Percentiles rank a stretch among this genome's conserved stretches.
These are phyloP conservation scores for Ciconia boyciana DNA, from an alignment of 2,113 vertebrate species.

Conservation along the genomic window DNA sequence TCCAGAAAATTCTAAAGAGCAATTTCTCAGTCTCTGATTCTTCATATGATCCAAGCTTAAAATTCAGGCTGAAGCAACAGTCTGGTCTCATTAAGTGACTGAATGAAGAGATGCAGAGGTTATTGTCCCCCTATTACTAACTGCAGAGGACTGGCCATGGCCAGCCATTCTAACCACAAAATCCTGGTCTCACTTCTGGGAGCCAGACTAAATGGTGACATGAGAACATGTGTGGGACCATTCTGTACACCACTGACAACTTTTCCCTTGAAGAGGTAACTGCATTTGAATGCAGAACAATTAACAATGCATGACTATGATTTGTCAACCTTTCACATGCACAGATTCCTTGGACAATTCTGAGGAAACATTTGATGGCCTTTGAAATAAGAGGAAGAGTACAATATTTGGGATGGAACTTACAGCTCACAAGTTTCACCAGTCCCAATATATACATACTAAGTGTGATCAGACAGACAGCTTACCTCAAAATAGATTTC, in stretches of 20 bases:
- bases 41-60: background rate
- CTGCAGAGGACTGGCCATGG: background rate
- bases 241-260: background rate
- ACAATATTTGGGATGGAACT: background rate
- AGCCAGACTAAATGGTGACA: background rate
- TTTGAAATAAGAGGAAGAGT: background rate
- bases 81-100: background rate
- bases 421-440: background rate
- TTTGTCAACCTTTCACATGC: background rate
- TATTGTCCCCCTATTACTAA: background rate
- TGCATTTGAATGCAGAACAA: background rate
- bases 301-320: background rate
- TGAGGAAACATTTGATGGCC: background rate
- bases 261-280: background rate
- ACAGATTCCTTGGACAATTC: background rate
- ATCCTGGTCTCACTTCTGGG: background rate
- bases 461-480: background rate
- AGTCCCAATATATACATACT: background rate
- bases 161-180: background rate
- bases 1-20: background rate
- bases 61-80: background rate
- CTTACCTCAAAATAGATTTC: conserved; percentile 72
- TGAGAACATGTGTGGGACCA: background rate
- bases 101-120: background rate
- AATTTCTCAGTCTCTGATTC: background rate